A percentile compares a stretch with the other conserved stretches of the same genome.
phyloP scores from a whole-genome alignment of 2,888 invertebrate genomes.

The Drosophila stalkeri region DNA sequence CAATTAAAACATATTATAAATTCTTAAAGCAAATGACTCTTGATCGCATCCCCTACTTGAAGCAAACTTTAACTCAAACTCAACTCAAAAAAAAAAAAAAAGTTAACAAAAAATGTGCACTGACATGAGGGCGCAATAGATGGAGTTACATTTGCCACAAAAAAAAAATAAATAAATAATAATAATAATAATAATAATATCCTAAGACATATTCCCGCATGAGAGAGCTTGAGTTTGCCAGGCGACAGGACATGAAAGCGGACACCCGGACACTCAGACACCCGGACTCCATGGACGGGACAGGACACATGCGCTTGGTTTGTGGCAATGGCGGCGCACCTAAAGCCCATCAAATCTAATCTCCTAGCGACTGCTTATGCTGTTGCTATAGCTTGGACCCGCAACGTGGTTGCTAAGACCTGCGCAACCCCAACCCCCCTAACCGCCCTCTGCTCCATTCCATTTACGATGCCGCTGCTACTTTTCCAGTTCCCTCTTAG shows the following conservation, averaged over 20 bases:
- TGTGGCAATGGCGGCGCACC: slow-evolving; percentile 56
- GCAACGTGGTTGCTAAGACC: slow-evolving; percentile 54
- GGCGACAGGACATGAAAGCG: slow-evolving; percentile 41
- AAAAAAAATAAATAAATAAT: slow-evolving; percentile 12
- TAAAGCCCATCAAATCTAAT: slow-evolving; percentile 80
- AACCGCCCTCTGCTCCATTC: background rate
- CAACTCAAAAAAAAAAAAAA: slow-evolving; percentile 22
- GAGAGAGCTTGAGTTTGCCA: slow-evolving; percentile 43
- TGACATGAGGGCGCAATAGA: slow-evolving; percentile 20
- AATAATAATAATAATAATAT: slow-evolving; percentile 63
- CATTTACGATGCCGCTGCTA: background rate
- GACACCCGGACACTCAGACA: slow-evolving; percentile 9
- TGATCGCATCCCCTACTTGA: background rate
- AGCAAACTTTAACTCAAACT: background rate
- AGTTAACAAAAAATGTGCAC: slow-evolving; percentile 13
- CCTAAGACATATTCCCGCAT: slow-evolving; percentile 55
- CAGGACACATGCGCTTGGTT: slow-evolving; percentile 55
- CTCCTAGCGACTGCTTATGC: slow-evolving; percentile 71
- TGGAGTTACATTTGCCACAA: slow-evolving; percentile 36
- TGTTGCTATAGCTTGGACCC: slow-evolving; percentile 27
- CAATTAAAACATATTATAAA: background rate
- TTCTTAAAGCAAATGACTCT: background rate
- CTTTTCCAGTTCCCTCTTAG: slow-evolving; percentile 1
- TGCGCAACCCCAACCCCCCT: background rate
- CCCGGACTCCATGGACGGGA: background rate